These are phyloP conservation scores for rabbit (Oryctolagus cuniculus) DNA, from an alignment of 2,113 vertebrate species.

Conservation along the genomic window mOryCun1.1 NC_091440.1:105420001-105420500, in stretches of 20 bases:
- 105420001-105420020: neutral
- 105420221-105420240: neutral
- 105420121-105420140: neutral
- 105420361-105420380: too few relatives aligned
- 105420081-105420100: neutral
- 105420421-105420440: neutral
- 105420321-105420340: neutral
- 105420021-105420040: neutral
- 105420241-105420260: neutral
- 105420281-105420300: conserved; percentile 12
- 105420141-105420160: neutral
- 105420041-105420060: neutral
- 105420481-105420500: rapidly evolving
- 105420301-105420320: neutral
- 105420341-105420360: neutral
- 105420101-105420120: neutral
- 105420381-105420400: neutral
- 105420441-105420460: neutral
- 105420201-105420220: neutral
- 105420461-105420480: neutral
- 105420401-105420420: too few relatives aligned
- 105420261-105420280: neutral
- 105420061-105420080: neutral
- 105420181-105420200: neutral
- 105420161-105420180: neutral